A percentile compares a stretch with the other conserved stretches of the same genome.
phyloP scores from a whole-genome alignment of 2,888 invertebrate genomes.

The Plagodis dolabraria region DNA sequence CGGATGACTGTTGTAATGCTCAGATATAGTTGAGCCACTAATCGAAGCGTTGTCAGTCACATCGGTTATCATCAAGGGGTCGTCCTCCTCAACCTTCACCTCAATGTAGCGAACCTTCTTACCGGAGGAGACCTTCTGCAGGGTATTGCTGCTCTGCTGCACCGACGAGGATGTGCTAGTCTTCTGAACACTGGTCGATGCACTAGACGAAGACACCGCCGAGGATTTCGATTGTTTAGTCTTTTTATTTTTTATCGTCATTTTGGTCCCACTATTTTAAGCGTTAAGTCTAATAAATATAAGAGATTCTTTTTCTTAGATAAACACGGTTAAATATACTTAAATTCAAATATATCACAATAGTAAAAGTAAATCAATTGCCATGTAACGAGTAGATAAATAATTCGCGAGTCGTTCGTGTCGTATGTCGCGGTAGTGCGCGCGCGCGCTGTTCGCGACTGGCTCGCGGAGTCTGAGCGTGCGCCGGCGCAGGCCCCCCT shows the following conservation, averaged over 20 bases:
- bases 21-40: constrained; percentile 78
- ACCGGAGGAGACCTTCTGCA: constrained; percentile 77
- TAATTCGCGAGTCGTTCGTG: constrained; percentile 79
- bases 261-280: constrained; percentile 70
- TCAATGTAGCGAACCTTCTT: constrained; percentile 82
- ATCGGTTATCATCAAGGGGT: constrained; percentile 82
- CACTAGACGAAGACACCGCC: constrained; percentile 72
- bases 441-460: constrained; percentile 79
- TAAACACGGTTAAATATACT: constrained; percentile 66
- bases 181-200: constrained; percentile 78
- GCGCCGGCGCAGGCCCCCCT: constrained; percentile 54
- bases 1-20: constrained; percentile 80
- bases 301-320: constrained; percentile 67
- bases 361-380: constrained; percentile 67
- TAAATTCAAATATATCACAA: constrained; percentile 60
- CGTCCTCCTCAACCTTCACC: constrained; percentile 82
- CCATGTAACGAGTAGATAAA: constrained; percentile 66
- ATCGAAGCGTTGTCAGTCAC: constrained; percentile 77
- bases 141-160: constrained; percentile 71
- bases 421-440: constrained; percentile 71
- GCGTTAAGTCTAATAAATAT: constrained; percentile 47
- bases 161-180: constrained; percentile 71
- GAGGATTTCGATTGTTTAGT: constrained; percentile 77
- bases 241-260: constrained; percentile 85
- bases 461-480: constrained; percentile 74